These are phyloP conservation scores for Lepus europaeus DNA, from an alignment of 2,113 vertebrate species.

Conservation along the genomic window DNA sequence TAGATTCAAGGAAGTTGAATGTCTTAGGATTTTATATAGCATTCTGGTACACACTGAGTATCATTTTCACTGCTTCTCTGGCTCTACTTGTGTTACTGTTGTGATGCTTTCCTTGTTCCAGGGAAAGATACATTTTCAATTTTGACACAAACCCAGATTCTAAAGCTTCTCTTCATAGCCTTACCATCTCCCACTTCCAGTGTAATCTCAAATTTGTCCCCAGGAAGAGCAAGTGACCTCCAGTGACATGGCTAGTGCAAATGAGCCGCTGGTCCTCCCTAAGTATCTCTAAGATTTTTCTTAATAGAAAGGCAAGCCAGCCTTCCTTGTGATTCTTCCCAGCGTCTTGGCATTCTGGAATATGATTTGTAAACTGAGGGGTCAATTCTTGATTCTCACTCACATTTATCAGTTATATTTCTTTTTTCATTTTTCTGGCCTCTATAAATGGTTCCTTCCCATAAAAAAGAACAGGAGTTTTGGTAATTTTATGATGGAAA, in stretches of 20 bases:
- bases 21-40: background rate
- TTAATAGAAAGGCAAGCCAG: background rate
- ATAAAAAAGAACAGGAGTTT: constrained; percentile 42
- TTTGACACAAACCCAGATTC: background rate
- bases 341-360: background rate
- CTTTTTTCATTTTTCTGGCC: background rate
- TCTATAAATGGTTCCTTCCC: background rate
- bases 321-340: background rate
- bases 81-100: background rate
- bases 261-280: background rate
- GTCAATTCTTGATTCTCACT: background rate
- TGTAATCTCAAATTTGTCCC: background rate
- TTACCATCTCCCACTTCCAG: background rate
- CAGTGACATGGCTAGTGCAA: background rate
- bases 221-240: background rate
- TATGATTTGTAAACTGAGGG: background rate
- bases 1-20: background rate
- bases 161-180: background rate
- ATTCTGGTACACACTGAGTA: background rate
- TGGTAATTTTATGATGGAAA: background rate
- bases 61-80: background rate
- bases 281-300: background rate
- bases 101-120: background rate
- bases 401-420: background rate
- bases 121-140: background rate